These are phyloP conservation scores for Geophilus truncorum DNA, from an alignment of 2,888 invertebrate species.

Conservation along the genomic window DNA sequence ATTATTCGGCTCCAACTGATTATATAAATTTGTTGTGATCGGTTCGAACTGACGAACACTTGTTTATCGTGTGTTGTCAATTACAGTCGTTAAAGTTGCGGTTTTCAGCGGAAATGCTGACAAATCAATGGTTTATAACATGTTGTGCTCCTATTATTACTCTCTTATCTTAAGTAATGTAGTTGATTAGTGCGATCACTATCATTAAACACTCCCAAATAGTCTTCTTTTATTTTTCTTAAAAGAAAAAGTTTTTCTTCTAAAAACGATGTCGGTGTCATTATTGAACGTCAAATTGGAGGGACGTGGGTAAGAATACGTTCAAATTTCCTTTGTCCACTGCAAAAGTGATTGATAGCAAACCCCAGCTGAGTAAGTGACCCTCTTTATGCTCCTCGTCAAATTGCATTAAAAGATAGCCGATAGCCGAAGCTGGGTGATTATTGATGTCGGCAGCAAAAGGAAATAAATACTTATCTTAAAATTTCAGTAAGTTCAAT, in stretches of 20 bases:
- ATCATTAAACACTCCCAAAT: not conserved
- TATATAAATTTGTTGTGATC: not conserved
- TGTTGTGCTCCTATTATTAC: not conserved
- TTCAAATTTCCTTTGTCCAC: not conserved
- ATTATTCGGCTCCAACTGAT: not conserved
- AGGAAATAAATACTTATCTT: no score
- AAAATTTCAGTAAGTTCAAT: no score
- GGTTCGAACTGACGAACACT: not conserved
- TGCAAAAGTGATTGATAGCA: not conserved
- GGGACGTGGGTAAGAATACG: not conserved
- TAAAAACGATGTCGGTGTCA: not conserved
- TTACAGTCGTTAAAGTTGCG: not conserved
- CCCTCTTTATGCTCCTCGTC: not conserved
- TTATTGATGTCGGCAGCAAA: no score
- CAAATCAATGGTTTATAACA: not conserved
- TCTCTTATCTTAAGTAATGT: not conserved
- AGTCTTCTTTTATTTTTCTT: not conserved
- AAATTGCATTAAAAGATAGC: not conserved
- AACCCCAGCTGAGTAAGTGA: not conserved
- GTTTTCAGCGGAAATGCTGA: not conserved
- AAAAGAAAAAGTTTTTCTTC: not conserved
- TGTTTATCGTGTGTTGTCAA: not conserved
- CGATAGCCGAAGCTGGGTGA: not conserved
- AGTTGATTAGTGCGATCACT: not conserved
- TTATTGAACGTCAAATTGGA: not conserved